Percentiles rank a stretch among this genome's conserved stretches.
phyloP scores from a whole-genome alignment of 2,113 vertebrate species.

The Sterrhoptilus dennistouni region DNA sequence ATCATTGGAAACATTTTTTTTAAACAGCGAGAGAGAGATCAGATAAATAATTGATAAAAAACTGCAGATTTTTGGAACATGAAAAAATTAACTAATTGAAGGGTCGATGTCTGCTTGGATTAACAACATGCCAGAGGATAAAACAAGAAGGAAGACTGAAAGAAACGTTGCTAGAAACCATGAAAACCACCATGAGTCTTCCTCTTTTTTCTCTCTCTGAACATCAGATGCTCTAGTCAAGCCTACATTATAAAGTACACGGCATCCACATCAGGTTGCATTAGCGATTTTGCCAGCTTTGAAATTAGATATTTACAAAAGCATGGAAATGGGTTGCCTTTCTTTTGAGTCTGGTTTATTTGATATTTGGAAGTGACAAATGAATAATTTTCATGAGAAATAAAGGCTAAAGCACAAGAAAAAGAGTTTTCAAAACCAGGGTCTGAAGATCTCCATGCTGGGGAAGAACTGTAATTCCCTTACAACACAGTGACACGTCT shows the following conservation, averaged over 20 bases:
- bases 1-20: neutral
- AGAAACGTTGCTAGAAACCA: neutral
- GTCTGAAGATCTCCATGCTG: neutral
- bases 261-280: neutral
- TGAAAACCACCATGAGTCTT: neutral
- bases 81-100: neutral
- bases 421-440: neutral
- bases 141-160: neutral
- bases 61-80: rapidly evolving
- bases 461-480: neutral
- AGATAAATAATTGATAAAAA: neutral
- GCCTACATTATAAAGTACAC: neutral
- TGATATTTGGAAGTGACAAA: neutral
- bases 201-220: neutral
- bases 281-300: neutral
- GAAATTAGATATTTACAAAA: neutral
- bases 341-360: neutral
- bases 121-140: neutral
- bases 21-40: neutral
- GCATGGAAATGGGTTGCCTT: neutral
- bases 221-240: neutral
- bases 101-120: neutral
- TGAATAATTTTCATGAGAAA: neutral
- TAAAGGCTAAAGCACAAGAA: neutral
- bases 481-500: neutral